phyloP scores from a whole-genome alignment of 2,113 vertebrate species.

The Genyomyrus donnyi region DNA sequence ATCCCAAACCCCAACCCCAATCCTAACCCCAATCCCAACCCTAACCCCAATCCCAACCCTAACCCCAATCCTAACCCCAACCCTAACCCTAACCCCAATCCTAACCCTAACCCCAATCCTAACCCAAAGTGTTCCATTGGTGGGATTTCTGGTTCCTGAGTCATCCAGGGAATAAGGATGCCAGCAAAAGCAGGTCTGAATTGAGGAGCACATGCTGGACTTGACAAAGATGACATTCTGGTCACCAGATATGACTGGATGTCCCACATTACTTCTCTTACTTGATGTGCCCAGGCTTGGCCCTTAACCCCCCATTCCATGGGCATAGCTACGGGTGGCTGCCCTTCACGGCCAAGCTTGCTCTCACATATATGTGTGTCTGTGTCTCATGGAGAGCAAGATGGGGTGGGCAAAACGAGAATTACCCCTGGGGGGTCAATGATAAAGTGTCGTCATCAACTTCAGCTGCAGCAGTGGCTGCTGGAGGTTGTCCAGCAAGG shows the following conservation, averaged over 20 bases:
- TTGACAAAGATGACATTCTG: neutral
- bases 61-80: too few species aligned
- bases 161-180: neutral
- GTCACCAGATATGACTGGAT: neutral
- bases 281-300: neutral
- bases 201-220: neutral
- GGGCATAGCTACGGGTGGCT: neutral
- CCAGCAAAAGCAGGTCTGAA: neutral
- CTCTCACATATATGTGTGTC: neutral
- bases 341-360: neutral
- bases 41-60: too few species aligned
- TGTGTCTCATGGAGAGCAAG: neutral
- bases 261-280: neutral
- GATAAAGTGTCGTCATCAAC: neutral
- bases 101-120: too few species aligned
- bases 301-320: neutral
- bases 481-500: too few species aligned
- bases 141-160: neutral
- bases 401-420: neutral
- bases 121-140: neutral
- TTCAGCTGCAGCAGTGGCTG: too few species aligned
- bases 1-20: neutral
- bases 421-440: neutral
- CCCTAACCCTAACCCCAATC: accelerated
- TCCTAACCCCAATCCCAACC: too few species aligned